These are phyloP conservation scores for Aptenodytes patagonicus DNA, from an alignment of 2,113 vertebrate species.

Conservation along the genomic window DNA sequence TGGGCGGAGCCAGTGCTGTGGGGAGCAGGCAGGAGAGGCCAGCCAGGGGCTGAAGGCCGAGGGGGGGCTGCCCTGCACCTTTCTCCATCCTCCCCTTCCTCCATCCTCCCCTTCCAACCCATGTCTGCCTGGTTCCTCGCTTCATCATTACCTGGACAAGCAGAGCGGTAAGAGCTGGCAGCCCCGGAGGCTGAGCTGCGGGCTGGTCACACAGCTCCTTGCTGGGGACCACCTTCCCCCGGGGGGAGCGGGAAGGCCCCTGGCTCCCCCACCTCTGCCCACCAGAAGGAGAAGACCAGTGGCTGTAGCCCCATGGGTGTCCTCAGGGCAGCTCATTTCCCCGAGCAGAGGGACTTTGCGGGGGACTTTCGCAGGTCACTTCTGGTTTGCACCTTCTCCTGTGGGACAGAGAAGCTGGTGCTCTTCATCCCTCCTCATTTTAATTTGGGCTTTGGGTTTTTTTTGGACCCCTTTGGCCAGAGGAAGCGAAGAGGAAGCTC, in stretches of 20 bases:
- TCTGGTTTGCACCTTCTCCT: not conserved
- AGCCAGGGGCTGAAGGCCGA: fast-evolving
- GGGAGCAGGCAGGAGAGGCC: not conserved
- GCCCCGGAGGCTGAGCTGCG: not conserved
- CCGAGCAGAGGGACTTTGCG: not conserved
- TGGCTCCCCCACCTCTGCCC: not conserved
- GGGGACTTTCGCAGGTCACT: not conserved
- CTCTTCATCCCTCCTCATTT: not conserved
- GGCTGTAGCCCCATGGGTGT: not conserved
- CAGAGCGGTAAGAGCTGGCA: not conserved
- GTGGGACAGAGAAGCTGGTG: not conserved
- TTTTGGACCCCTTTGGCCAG: not conserved
- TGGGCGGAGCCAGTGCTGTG: not conserved
- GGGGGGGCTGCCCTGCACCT: not conserved
- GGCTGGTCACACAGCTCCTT: not conserved
- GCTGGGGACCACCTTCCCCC: not conserved
- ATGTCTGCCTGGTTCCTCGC: not conserved
- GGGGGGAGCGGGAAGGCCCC: fast-evolving
- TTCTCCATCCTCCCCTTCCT: not conserved
- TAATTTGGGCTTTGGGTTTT: not conserved
- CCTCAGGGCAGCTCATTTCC: not conserved
- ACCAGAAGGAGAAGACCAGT: not conserved
- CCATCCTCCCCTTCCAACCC: not conserved
- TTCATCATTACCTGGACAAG: not conserved
- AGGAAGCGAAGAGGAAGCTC: not conserved